phyloP scores from a whole-genome alignment of 1,140 invertebrate species.

The Cyrtorhinus lividipennis region DNA sequence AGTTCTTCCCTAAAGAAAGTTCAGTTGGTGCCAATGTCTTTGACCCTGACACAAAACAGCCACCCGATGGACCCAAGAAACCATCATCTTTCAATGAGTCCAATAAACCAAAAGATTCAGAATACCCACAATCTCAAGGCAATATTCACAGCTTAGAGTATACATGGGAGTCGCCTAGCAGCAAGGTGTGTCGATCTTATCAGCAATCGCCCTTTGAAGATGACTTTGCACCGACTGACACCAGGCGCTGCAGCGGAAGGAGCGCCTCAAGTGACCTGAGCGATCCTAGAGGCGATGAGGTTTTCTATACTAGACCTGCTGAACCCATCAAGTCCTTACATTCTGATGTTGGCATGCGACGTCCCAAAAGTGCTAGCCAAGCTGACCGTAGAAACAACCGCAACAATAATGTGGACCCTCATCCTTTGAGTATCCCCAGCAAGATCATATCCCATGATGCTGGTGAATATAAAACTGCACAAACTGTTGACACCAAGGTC shows the following conservation, averaged over 20 bases:
- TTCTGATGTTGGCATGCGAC: neutral
- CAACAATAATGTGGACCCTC: neutral
- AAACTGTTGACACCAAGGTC: conserved; percentile 12
- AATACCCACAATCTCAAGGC: neutral
- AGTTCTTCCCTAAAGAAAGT: conserved; percentile 24
- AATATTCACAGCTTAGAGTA: neutral
- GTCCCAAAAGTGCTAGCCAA: conserved; percentile 16
- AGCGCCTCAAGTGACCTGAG: conserved; percentile 29
- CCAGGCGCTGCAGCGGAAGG: conserved; percentile 22
- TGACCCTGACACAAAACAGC: conserved; percentile 23
- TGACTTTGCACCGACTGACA: conserved; percentile 45
- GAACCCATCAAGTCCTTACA: neutral
- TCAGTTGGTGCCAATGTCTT: conserved; percentile 24
- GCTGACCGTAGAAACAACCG: neutral
- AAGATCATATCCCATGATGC: conserved; percentile 19
- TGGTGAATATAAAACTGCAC: conserved; percentile 13
- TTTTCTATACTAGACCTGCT: conserved; percentile 12
- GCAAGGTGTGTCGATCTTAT: conserved; percentile 24
- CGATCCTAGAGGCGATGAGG: conserved; percentile 26
- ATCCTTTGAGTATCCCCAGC: neutral
- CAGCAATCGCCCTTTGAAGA: conserved; percentile 52
- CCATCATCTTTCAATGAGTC: conserved; percentile 10
- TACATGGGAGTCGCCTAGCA: conserved; percentile 1
- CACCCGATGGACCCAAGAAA: conserved; percentile 14
- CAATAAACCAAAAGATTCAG: neutral